Conservation (phyloP, 2,797 vertebrate species). For the Gymnocypris eckloni region DNA sequence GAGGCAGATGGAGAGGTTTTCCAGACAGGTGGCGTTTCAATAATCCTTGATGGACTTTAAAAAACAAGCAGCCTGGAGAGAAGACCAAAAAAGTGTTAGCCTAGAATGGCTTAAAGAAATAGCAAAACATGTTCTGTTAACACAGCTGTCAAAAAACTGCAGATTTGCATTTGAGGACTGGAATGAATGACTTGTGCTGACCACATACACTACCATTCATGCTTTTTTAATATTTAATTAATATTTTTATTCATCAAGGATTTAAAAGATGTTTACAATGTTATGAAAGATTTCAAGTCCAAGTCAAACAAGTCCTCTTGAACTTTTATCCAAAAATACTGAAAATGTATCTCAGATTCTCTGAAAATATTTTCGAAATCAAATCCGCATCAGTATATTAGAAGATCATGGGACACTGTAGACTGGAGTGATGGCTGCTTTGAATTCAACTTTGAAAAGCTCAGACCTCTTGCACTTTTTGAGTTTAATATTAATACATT, state of each 20-base stretch:
- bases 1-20: constrained; percentile 50
- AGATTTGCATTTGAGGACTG: neutral
- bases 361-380: neutral
- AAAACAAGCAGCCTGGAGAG: constrained; percentile 29
- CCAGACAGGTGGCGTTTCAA: constrained; percentile 58
- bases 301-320: neutral
- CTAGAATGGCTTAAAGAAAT: constrained; percentile 49
- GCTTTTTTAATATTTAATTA: neutral
- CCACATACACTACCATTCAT: neutral
- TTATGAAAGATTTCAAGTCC: neutral
- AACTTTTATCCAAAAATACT: neutral
- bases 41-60: constrained; percentile 56
- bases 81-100: constrained; percentile 29
- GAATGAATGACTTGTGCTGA: neutral
- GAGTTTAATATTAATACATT: constrained; percentile 53
- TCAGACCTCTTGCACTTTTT: constrained; percentile 45
- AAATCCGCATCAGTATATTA: neutral
- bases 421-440: neutral
- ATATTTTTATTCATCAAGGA: neutral
- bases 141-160: constrained; percentile 35
- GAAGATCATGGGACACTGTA: constrained; percentile 4
- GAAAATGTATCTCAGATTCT: neutral
- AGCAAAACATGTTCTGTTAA: constrained; percentile 18
- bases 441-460: constrained; percentile 18
- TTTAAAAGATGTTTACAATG: neutral